Base-by-base conservation (phyloP, 2,888 invertebrate species). In the Tipula confusa region DNA sequence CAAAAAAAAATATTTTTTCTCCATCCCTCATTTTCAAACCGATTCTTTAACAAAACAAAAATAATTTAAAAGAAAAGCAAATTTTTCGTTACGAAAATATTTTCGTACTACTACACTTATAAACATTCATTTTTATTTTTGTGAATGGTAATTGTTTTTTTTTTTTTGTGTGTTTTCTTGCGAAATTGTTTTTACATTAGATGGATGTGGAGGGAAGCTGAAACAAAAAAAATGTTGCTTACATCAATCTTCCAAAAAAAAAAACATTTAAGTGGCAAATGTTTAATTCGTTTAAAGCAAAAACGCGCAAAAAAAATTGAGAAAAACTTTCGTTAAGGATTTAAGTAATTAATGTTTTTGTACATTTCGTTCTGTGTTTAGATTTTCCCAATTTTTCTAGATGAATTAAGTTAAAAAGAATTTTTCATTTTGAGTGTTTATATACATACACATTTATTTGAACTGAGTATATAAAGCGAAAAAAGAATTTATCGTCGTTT, bases 341-440 rank as follows among this genome's bases (percentile, higher is more conserved):
- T 64, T 64, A 64, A 64, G 64, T 64, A 64, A 64, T 64, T 64
- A 64, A 64, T 64, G 64, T 64, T 64, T 64, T 64, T 64, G 64
- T 64, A 64, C 24, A 24, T 64, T n/a, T 64, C 64, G 64, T 64
- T 24, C 64, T 64, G 64, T 24, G 64, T 64, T 24, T 64, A 64
- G 64, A 64, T 64, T 64, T 64, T 24, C 24, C 64, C 64, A 64
- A 64, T 64, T 64, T 64, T 64, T 64, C 64, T 64, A 64, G 64
- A 24, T 64, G 64, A 64, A 24, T 64, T 64, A 64, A 64, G 64
- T 64, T 64, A 24, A 64, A 64, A 64, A 64, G 24, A 64, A 64
- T 64, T 64, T 64, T 24, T 24, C 9, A 9, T 18, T 43, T 7
- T 64, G 64, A 24, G 9, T 64, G 64, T 3, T 6, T 64, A 24